Evolutionary conservation across 2,113 vertebrate genomes (phyloP).

Genomic region (Anhinga rufa): DNA sequence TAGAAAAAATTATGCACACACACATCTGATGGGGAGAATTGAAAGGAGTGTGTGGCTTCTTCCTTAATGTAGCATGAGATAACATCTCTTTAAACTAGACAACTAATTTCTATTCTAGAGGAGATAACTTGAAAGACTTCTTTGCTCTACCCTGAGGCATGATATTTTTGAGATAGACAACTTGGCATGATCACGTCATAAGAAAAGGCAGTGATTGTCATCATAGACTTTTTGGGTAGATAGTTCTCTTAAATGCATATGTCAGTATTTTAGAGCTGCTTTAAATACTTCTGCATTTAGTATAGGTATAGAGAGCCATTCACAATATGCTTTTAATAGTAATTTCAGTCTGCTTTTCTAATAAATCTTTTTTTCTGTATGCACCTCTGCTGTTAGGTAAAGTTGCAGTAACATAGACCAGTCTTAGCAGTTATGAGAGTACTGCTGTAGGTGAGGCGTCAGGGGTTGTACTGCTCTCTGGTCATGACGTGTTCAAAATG

Average conservation of each 20-base stretch:
- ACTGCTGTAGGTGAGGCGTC: background rate
- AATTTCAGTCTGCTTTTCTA: background rate
- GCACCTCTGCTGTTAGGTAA: background rate
- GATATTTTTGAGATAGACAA: slow-evolving; percentile 26
- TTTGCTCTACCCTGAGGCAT: slow-evolving; percentile 41
- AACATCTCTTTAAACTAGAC: slow-evolving; percentile 41
- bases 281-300: background rate
- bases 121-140: slow-evolving; percentile 29
- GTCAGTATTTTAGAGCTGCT: background rate
- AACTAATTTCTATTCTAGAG: slow-evolving; percentile 50
- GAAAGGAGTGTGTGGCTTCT: background rate
- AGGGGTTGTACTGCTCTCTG: background rate
- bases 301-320: background rate
- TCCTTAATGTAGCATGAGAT: background rate
- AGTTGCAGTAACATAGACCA: background rate
- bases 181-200: slow-evolving; percentile 29
- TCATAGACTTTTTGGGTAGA: background rate
- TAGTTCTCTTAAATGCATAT: background rate
- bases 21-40: slow-evolving; percentile 12
- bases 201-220: slow-evolving; percentile 37
- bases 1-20: slow-evolving; percentile 36
- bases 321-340: background rate
- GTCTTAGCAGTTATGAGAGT: background rate
- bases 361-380: background rate
- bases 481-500: background rate